These are phyloP conservation scores for Oncorhynchus kisutch DNA, from an alignment of 2,113 vertebrate species.

Conservation along the genomic window DNA sequence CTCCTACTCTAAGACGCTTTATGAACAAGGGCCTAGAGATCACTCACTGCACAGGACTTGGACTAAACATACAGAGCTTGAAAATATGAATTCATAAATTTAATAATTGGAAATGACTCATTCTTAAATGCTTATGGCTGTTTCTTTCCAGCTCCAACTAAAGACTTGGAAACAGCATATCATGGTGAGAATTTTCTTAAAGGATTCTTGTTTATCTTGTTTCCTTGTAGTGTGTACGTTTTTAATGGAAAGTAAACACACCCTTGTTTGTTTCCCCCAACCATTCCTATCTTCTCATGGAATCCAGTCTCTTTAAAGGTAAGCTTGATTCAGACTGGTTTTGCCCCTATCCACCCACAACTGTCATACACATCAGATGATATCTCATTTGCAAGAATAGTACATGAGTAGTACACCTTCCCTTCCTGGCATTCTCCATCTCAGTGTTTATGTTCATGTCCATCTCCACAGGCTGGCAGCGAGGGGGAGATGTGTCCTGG, in stretches of 20 bases:
- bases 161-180: slow-evolving; percentile 71
- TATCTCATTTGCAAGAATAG: too few species aligned
- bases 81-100: not conserved
- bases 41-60: not conserved
- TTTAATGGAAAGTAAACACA: not conserved
- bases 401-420: too few species aligned
- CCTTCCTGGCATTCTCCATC: not conserved
- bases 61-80: too few species aligned
- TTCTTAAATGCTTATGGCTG: slow-evolving; percentile 4
- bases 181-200: slow-evolving; percentile 50
- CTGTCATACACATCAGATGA: too few species aligned
- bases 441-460: not conserved
- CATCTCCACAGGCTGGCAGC: slow-evolving; percentile 68
- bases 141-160: slow-evolving; percentile 69
- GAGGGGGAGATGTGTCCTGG: slow-evolving; percentile 73
- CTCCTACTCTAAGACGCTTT: too few species aligned
- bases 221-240: not conserved
- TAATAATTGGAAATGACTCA: not conserved
- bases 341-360: not conserved
- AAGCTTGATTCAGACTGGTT: not conserved
- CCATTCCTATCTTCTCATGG: not conserved
- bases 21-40: too few species aligned
- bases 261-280: not conserved
- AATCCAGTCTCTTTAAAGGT: slow-evolving; percentile 62
- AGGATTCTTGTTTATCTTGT: not conserved